These are phyloP conservation scores for Chrosomus eos DNA, from an alignment of 2,797 vertebrate species.

Conservation along the genomic window DNA sequence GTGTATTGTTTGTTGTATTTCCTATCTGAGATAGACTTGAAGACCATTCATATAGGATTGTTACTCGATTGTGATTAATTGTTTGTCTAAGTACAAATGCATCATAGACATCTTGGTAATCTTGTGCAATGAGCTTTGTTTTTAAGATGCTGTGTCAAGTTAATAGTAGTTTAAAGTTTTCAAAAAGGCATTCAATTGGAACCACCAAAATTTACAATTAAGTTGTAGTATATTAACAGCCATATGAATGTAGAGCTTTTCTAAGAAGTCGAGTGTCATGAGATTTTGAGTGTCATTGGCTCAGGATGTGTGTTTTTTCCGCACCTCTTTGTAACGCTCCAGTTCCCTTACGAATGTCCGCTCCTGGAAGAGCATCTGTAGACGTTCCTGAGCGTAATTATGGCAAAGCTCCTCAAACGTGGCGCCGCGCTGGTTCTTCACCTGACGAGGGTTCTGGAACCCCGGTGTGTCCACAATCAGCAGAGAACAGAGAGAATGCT, in stretches of 20 bases:
- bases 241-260: neutral
- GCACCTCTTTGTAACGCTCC: conserved; percentile 96
- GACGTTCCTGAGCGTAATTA: conserved; percentile 95
- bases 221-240: neutral
- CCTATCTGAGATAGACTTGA: neutral
- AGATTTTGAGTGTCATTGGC: neutral
- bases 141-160: too few species aligned
- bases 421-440: conserved; percentile 82
- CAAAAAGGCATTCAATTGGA: too few species aligned
- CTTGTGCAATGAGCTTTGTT: too few species aligned
- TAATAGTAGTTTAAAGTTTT: too few species aligned
- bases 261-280: neutral
- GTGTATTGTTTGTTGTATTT: too few species aligned
- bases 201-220: neutral
- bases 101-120: too few species aligned
- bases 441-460: conserved; percentile 91
- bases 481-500: conserved; percentile 92
- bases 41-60: too few species aligned
- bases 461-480: conserved; percentile 96
- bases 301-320: neutral
- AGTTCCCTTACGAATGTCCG: conserved; percentile 90
- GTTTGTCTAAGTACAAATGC: too few species aligned
- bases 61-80: too few species aligned
- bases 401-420: conserved; percentile 97
- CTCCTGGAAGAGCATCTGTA: conserved; percentile 94